Percentiles rank a stretch among this genome's conserved stretches.
phyloP scores from a whole-genome alignment of 2,113 vertebrate genomes.

The Pao palembangensis region DNA sequence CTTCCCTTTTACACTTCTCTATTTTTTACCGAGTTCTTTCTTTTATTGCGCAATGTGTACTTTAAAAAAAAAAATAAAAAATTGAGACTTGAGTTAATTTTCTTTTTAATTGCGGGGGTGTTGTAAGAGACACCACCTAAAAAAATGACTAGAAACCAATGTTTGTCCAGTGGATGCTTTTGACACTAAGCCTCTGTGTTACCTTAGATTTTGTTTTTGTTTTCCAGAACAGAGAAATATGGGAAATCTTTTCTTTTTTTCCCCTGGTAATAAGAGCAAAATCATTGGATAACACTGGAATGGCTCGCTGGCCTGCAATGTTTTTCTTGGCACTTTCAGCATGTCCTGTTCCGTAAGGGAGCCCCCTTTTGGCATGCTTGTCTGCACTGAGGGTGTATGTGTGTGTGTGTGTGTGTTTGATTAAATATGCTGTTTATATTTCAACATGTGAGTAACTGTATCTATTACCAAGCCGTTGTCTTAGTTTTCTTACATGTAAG shows the following conservation, averaged over 20 bases:
- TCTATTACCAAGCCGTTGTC: constrained; percentile 27
- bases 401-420: constrained; percentile 34
- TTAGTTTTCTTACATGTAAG: constrained; percentile 34
- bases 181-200: constrained; percentile 39
- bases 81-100: constrained; percentile 23
- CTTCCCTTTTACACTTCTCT: constrained; percentile 67
- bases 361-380: constrained; percentile 56
- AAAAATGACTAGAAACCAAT: constrained; percentile 44
- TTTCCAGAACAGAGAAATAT: constrained; percentile 30
- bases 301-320: constrained; percentile 57
- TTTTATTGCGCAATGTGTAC: constrained; percentile 54
- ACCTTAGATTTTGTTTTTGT: constrained; percentile 28
- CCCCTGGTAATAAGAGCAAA: constrained; percentile 54
- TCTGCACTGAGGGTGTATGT: background rate
- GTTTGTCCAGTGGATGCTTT: constrained; percentile 40
- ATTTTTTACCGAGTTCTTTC: constrained; percentile 52
- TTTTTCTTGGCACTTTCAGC: constrained; percentile 69
- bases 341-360: constrained; percentile 73
- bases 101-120: constrained; percentile 16
- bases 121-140: constrained; percentile 9
- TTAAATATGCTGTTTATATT: constrained; percentile 49
- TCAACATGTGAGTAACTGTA: constrained; percentile 28
- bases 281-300: constrained; percentile 61
- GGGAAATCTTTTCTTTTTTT: constrained; percentile 36
- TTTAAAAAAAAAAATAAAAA: no score